These are phyloP conservation scores for Odontocolon sp. DNA, from an alignment of 2,888 invertebrate species.

Conservation along the genomic window DNA sequence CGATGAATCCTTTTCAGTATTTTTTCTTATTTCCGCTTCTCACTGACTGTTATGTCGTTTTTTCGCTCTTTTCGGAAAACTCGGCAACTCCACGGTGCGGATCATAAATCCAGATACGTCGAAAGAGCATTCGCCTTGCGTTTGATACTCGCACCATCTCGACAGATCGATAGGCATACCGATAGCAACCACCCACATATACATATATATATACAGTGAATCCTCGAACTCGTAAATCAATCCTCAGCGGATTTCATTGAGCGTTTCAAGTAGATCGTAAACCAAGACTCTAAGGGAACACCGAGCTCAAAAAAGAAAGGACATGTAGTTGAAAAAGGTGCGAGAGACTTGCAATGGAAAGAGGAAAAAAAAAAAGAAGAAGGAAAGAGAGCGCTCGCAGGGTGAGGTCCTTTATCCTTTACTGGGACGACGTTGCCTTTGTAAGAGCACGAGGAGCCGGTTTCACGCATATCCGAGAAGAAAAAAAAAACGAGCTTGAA, in stretches of 20 bases:
- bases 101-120: slow-evolving; percentile 57
- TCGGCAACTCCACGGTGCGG: slow-evolving; percentile 39
- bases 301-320: not conserved
- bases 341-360: not conserved
- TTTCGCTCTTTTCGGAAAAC: slow-evolving; percentile 7
- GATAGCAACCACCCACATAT: slow-evolving; percentile 1
- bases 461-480: not conserved
- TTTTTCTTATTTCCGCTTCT: slow-evolving; percentile 7
- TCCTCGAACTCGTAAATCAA: slow-evolving; percentile 60
- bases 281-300: slow-evolving; percentile 50
- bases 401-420: slow-evolving; percentile 32
- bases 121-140: slow-evolving; percentile 44
- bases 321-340: not conserved
- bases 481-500: not conserved
- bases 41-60: slow-evolving; percentile 1
- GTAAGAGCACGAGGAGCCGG: slow-evolving; percentile 3
- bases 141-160: slow-evolving; percentile 46
- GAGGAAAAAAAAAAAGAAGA: slow-evolving; percentile 14
- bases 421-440: slow-evolving; percentile 36
- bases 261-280: slow-evolving; percentile 62
- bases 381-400: slow-evolving; percentile 20
- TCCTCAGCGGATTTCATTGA: slow-evolving; percentile 62
- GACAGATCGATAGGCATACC: not conserved
- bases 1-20: slow-evolving; percentile 12
- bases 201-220: slow-evolving; percentile 37